Conservation (phyloP, 1,140 invertebrate species). For the Monomorium pharaonis region DNA sequence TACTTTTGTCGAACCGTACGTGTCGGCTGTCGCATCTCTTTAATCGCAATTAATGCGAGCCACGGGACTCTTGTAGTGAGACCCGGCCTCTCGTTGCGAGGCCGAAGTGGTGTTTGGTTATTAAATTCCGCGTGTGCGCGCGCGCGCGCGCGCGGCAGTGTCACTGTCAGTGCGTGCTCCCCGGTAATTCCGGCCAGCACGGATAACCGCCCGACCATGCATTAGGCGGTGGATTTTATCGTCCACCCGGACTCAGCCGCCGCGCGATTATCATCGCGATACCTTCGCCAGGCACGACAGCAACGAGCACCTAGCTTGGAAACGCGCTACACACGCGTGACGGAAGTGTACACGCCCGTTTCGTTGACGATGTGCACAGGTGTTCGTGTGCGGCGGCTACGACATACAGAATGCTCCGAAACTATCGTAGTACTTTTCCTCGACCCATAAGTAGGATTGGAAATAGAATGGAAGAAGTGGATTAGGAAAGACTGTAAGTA, state of each 20-base stretch:
- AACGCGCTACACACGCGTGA: slow-evolving; percentile 41
- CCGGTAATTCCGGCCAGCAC: slow-evolving; percentile 59
- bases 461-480: neutral
- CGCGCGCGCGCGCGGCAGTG: slow-evolving; percentile 48
- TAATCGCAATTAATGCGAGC: slow-evolving; percentile 68
- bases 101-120: slow-evolving; percentile 60
- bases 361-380: slow-evolving; percentile 18
- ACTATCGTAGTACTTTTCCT: neutral
- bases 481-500: neutral
- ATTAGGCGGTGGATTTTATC: slow-evolving; percentile 71
- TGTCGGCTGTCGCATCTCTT: slow-evolving; percentile 39
- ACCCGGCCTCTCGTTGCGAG: slow-evolving; percentile 28
- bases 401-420: neutral
- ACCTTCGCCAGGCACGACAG: slow-evolving; percentile 37
- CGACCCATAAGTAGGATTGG: neutral
- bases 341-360: slow-evolving; percentile 57
- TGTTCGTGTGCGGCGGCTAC: slow-evolving; percentile 10
- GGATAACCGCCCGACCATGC: slow-evolving; percentile 64
- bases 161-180: slow-evolving; percentile 69
- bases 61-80: neutral
- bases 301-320: neutral
- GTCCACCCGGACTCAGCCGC: slow-evolving; percentile 41
- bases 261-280: slow-evolving; percentile 67
- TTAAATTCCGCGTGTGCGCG: slow-evolving; percentile 55
- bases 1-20: slow-evolving; percentile 61